Evolutionary conservation across 2,888 invertebrate genomes (phyloP).

Genomic region (Drosophila mettleri): DNA sequence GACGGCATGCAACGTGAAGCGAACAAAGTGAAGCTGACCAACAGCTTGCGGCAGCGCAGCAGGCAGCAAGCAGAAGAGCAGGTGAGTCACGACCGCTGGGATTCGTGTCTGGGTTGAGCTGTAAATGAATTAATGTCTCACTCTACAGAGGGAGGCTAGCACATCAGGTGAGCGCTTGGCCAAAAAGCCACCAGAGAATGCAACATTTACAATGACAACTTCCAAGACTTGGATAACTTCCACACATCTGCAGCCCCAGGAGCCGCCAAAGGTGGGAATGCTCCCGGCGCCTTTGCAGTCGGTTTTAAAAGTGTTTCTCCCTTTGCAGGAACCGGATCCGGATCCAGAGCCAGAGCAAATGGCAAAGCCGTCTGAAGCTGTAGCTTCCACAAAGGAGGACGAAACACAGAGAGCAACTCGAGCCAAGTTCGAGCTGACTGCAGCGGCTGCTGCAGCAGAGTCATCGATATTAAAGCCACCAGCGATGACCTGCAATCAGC

Average conservation of each 20-base stretch:
- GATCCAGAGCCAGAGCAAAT: background rate
- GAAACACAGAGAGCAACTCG: background rate
- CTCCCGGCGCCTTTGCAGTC: rapidly evolving
- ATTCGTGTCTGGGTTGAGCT: background rate
- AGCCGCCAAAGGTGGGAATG: background rate
- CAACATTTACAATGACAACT: conserved; percentile 22
- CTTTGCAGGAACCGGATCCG: background rate
- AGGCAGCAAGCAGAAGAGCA: conserved; percentile 48
- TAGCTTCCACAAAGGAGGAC: background rate
- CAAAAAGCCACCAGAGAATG: conserved; percentile 29
- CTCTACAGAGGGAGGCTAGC: conserved; percentile 18
- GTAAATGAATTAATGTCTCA: background rate
- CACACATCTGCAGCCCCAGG: conserved; percentile 11
- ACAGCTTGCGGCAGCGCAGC: conserved; percentile 26
- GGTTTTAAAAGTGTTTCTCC: background rate
- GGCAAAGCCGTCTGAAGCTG: background rate
- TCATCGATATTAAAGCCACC: conserved; percentile 44
- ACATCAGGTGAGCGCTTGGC: conserved; percentile 24
- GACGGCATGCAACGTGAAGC: conserved; percentile 65
- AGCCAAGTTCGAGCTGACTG: background rate
- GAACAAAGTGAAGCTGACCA: conserved; percentile 28
- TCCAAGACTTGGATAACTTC: conserved; percentile 35
- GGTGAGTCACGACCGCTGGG: conserved; percentile 38
- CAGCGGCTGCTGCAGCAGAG: background rate
- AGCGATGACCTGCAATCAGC: conserved; percentile 64